Conservation (phyloP, 2,113 vertebrate genomes). For the Xenotilapia longispinis region DNA sequence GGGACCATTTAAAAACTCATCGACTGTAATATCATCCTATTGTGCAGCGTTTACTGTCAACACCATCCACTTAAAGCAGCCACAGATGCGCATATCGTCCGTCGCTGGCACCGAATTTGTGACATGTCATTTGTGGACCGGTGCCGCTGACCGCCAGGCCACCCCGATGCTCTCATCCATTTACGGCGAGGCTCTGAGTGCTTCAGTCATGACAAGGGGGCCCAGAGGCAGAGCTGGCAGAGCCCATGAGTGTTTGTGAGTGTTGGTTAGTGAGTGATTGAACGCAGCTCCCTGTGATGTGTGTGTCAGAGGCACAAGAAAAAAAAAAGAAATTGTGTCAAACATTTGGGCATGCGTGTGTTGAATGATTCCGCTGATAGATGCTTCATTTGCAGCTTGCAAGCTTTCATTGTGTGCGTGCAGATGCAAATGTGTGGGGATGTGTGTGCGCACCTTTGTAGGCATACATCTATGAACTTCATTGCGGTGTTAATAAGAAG, state of each 20-base stretch:
- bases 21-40: slow-evolving; percentile 44
- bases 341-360: neutral
- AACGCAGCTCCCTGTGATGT: slow-evolving; percentile 32
- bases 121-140: slow-evolving; percentile 19
- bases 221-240: slow-evolving; percentile 5
- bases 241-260: slow-evolving; percentile 5
- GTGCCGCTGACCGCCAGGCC: slow-evolving; percentile 20
- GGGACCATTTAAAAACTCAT: slow-evolving; percentile 58
- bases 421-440: neutral
- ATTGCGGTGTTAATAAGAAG: slow-evolving; percentile 38
- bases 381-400: neutral
- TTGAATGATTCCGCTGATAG: slow-evolving; percentile 24
- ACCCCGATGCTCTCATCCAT: slow-evolving; percentile 36
- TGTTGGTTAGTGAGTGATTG: slow-evolving; percentile 31
- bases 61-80: slow-evolving; percentile 42
- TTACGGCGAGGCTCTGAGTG: slow-evolving; percentile 21
- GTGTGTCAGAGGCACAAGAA: neutral
- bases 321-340: slow-evolving; percentile 9
- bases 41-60: slow-evolving; percentile 44
- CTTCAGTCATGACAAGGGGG: slow-evolving; percentile 27
- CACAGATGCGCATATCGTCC: slow-evolving; percentile 17
- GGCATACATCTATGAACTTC: slow-evolving; percentile 29
- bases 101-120: slow-evolving; percentile 20
- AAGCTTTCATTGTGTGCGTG: neutral
- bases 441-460: neutral